A percentile compares a stretch with the other conserved stretches of the same genome.
Evolutionary conservation across 2,797 vertebrate species (phyloP).

Genomic region (Salmo trutta): DNA sequence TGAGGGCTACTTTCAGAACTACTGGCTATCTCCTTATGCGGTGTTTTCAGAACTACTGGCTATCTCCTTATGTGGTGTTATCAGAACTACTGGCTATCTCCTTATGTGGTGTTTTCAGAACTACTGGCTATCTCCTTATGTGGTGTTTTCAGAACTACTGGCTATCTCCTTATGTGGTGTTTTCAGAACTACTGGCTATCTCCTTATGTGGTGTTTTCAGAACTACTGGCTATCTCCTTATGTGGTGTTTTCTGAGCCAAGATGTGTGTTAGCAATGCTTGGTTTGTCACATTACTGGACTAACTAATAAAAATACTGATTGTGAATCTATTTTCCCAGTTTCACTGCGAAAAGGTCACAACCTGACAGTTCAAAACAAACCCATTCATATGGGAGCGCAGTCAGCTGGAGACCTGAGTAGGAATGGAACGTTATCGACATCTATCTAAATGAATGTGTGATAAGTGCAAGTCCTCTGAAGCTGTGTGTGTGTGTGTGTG

Average conservation of each 20-base stretch:
- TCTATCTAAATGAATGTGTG: slow-evolving; percentile 61
- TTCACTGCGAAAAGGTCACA: slow-evolving; percentile 73
- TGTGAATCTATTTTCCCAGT: slow-evolving; percentile 76
- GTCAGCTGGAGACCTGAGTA: slow-evolving; percentile 84
- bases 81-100: too few species aligned
- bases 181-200: too few species aligned
- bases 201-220: too few species aligned
- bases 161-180: too few species aligned
- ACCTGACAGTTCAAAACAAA: slow-evolving; percentile 63
- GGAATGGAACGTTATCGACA: slow-evolving; percentile 63
- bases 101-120: too few species aligned
- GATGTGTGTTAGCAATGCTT: background rate
- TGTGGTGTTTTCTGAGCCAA: background rate
- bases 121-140: too few species aligned
- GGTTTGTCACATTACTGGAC: slow-evolving; percentile 23
- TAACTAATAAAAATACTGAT: slow-evolving; percentile 62
- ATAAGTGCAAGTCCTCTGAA: slow-evolving; percentile 59
- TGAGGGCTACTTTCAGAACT: too few species aligned
- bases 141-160: too few species aligned
- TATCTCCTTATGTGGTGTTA: too few species aligned
- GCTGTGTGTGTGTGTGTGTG: background rate
- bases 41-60: too few species aligned
- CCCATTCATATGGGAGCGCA: slow-evolving; percentile 81
- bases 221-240: too few species aligned
- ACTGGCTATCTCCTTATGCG: too few species aligned